These are phyloP conservation scores for Paralichthys olivaceus DNA, from an alignment of 2,113 vertebrate species.

Conservation along the genomic window DNA sequence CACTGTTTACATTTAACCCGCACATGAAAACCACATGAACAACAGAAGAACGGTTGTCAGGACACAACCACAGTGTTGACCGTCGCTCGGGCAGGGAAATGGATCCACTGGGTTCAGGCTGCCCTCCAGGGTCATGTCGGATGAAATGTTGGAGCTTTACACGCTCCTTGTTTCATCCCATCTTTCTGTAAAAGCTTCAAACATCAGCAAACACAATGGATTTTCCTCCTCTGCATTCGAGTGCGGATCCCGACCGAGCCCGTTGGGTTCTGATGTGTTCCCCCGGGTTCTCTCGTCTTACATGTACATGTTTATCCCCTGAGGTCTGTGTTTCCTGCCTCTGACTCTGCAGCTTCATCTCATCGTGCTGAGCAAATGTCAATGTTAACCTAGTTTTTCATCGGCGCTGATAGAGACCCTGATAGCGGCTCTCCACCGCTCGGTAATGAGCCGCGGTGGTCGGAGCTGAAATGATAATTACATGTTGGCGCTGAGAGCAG, in stretches of 20 bases:
- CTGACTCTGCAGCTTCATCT: slow-evolving; percentile 19
- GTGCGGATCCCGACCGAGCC: no score
- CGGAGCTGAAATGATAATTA: slow-evolving; percentile 39
- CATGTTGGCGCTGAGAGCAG: slow-evolving; percentile 9
- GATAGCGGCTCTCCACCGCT: slow-evolving; percentile 12
- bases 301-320: no score
- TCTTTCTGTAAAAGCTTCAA: no score
- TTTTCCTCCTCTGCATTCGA: no score
- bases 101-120: no score
- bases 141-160: no score
- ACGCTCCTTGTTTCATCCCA: no score
- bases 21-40: background rate
- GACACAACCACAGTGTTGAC: background rate
- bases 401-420: background rate
- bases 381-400: slow-evolving; percentile 31
- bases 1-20: background rate
- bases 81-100: background rate
- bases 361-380: slow-evolving; percentile 36
- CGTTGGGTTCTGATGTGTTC: no score
- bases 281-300: no score
- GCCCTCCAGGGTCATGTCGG: no score
- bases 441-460: slow-evolving; percentile 32
- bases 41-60: background rate
- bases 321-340: background rate
- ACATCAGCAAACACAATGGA: no score